Conservation (phyloP, 2,888 invertebrate genomes). For the Stenodera caucasica region DNA sequence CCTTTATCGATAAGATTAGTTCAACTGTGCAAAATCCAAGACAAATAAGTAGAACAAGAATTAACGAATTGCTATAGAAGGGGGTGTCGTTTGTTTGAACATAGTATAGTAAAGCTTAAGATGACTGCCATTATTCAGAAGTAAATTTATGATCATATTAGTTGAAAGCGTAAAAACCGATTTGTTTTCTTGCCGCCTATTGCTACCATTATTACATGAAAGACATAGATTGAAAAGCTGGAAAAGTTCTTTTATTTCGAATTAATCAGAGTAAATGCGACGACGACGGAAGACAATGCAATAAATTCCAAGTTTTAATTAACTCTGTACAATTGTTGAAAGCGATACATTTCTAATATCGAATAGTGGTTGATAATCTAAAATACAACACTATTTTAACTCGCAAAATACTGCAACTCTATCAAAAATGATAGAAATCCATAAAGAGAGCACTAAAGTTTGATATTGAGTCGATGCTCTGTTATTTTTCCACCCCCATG, state of each 20-base stretch:
- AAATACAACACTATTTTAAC: too few species aligned
- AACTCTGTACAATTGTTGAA: neutral
- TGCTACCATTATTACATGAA: constrained; percentile 11
- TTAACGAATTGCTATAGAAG: constrained; percentile 31
- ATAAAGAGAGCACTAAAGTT: too few species aligned
- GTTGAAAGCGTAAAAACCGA: constrained; percentile 28
- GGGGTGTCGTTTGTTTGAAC: constrained; percentile 31
- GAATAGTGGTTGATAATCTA: too few species aligned
- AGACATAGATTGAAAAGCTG: constrained; percentile 12
- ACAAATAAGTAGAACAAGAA: constrained; percentile 30
- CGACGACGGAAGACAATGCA: neutral
- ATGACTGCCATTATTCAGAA: constrained; percentile 28
- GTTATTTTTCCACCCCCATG: too few species aligned
- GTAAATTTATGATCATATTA: constrained; percentile 31
- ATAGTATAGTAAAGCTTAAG: constrained; percentile 26
- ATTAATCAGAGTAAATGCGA: neutral
- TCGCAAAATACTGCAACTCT: too few species aligned
- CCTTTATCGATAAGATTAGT: neutral
- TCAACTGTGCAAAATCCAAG: constrained; percentile 15
- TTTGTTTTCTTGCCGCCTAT: constrained; percentile 20
- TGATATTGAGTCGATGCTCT: too few species aligned
- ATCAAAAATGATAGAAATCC: too few species aligned
- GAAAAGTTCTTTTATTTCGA: constrained; percentile 11
- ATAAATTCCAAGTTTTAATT: neutral
- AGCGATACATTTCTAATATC: too few species aligned